A percentile compares a stretch with the other conserved stretches of the same genome.
These are phyloP conservation scores for Tinea pellionella DNA, from an alignment of 2,888 invertebrate species.

Conservation along the genomic window DNA sequence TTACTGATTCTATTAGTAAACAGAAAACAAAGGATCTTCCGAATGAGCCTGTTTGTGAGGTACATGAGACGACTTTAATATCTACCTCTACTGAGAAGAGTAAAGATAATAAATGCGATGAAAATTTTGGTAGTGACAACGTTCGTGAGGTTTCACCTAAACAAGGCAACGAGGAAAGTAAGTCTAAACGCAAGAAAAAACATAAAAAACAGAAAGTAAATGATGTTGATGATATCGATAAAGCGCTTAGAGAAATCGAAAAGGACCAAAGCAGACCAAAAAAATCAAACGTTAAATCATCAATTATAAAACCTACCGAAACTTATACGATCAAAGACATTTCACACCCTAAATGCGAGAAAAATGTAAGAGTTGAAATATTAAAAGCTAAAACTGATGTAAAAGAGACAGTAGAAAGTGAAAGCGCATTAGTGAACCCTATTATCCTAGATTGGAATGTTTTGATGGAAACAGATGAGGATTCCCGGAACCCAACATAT, in stretches of 20 bases:
- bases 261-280: constrained; percentile 38
- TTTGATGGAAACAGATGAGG: background rate
- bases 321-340: background rate
- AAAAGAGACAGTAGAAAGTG: constrained; percentile 15
- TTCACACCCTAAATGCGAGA: background rate
- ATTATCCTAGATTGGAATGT: background rate
- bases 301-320: background rate
- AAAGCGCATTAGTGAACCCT: background rate
- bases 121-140: background rate
- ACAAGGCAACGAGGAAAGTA: background rate
- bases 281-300: constrained; percentile 20
- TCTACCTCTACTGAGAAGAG: too few relatives aligned
- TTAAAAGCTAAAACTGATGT: constrained; percentile 19
- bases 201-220: constrained; percentile 32
- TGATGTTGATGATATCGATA: constrained; percentile 51
- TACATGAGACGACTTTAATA: too few relatives aligned
- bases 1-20: too few relatives aligned
- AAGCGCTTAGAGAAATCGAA: constrained; percentile 57
- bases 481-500: background rate
- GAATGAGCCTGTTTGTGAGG: too few relatives aligned
- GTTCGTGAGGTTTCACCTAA: background rate
- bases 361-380: background rate
- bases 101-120: background rate
- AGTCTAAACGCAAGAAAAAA: constrained; percentile 44
- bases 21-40: too few relatives aligned